Evolutionary conservation across 2,113 vertebrate species (phyloP), one percentile per base, ranked within the genome.

Genomic region (Nesogale talazaci): DNA sequence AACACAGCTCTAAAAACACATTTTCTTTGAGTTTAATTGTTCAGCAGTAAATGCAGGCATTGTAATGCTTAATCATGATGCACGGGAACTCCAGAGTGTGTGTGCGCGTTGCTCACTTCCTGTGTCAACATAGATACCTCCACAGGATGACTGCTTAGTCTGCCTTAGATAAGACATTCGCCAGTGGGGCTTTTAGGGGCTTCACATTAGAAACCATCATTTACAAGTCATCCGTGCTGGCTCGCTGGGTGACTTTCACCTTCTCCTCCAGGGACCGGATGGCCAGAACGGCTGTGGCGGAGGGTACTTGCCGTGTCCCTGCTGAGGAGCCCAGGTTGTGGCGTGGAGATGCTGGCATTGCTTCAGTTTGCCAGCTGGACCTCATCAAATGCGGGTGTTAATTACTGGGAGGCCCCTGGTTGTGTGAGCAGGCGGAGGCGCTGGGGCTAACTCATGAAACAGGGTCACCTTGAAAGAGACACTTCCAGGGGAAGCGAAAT

Each of bases 361-460:
- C 97, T 97, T 98, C 98, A 97, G 98, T 98, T 97, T 98, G 98
- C 98, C 97, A 99, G 99, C 99, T 99, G 99, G 99, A 99, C 99
- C 99, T 99, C 99, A 99, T 99, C 99, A 99, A 98, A 98, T 97
- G 95, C 97, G 98, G 98, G 98, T 99, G 99, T 99, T 99, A 99
- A 99, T 99, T 99, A 99, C 99, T 99, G 98, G 99, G 98, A 98
- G 98, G 97, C 95, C 61, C 92, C 98, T 98, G 98, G 97, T 98
- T 98, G 98, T 97, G 92, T 90, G 94, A 97, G 97, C 97, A 95
- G 96, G 97, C 97, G 97, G 97, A 97, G 98, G 95, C 95, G 97
- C 98, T 98, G 98, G 96, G 98, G 98, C 98, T 96, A 96, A 97
- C 97, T 95, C 72, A 67, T 38, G 83, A 97, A 98, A 94, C 94